These are phyloP conservation scores for Smutsia gigantea DNA, from an alignment of 2,797 vertebrate species.

Conservation along the genomic window DNA sequence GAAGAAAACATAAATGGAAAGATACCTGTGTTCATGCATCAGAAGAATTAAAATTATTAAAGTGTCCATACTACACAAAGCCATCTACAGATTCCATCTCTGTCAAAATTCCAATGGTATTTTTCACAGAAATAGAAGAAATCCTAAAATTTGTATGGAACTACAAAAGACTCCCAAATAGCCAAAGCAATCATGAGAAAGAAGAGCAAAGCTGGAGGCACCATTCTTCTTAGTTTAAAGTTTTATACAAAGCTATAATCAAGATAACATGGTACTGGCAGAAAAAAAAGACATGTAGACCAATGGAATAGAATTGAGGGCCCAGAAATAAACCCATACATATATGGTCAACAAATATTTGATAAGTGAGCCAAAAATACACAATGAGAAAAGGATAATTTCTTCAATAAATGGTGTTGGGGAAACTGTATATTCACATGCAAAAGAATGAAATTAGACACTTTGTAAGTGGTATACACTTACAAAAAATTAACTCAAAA, in stretches of 20 bases:
- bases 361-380: background rate
- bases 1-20: background rate
- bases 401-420: background rate
- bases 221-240: background rate
- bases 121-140: background rate
- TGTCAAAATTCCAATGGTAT: background rate
- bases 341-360: background rate
- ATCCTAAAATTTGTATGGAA: background rate
- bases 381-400: background rate
- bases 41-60: background rate
- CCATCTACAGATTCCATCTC: background rate
- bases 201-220: background rate
- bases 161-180: background rate
- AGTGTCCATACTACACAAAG: background rate
- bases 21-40: background rate
- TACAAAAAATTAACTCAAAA: background rate
- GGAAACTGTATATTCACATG: background rate
- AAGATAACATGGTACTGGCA: background rate
- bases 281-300: background rate
- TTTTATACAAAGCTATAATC: background rate
- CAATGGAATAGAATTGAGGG: background rate
- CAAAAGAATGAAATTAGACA: background rate
- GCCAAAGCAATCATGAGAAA: background rate
- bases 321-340: background rate
- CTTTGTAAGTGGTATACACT: too few relatives aligned